Evolutionary conservation across 2,888 invertebrate genomes (phyloP).

Genomic region (Drosophila kokeensis): DNA sequence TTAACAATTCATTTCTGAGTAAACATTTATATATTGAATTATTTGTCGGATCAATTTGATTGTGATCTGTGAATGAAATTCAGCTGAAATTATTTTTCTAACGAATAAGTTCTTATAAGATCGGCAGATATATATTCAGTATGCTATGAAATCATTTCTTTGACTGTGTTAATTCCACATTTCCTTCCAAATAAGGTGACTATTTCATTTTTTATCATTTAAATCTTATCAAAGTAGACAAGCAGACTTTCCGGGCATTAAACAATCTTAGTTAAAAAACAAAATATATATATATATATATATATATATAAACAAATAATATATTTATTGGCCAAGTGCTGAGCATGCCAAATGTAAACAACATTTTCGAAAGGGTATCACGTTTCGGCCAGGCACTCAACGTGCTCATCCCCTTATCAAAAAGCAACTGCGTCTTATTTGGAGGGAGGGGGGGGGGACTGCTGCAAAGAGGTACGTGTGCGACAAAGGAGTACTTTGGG

Average conservation of each 20-base stretch:
- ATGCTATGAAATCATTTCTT: not conserved
- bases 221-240: not conserved
- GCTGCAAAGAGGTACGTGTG: constrained; percentile 63
- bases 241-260: not conserved
- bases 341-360: not conserved
- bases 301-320: not conserved
- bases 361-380: constrained; percentile 9
- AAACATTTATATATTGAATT: not conserved
- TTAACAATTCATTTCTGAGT: not conserved
- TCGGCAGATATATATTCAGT: not conserved
- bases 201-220: not conserved
- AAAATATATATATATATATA: too few species aligned
- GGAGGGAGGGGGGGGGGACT: not conserved
- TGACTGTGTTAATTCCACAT: not conserved
- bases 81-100: not conserved
- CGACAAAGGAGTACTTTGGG: constrained; percentile 68
- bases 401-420: constrained; percentile 3
- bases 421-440: constrained; percentile 58
- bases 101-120: not conserved
- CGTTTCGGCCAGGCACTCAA: constrained; percentile 7
- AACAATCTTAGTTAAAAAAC: not conserved
- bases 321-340: constrained; percentile 5
- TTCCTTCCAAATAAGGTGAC: not conserved
- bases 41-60: not conserved
- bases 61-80: not conserved